A percentile compares a stretch with the other conserved stretches of the same genome.
Evolutionary conservation across 2,797 vertebrate species (phyloP).

Genomic region (Orientallactaga sibirica): DNA sequence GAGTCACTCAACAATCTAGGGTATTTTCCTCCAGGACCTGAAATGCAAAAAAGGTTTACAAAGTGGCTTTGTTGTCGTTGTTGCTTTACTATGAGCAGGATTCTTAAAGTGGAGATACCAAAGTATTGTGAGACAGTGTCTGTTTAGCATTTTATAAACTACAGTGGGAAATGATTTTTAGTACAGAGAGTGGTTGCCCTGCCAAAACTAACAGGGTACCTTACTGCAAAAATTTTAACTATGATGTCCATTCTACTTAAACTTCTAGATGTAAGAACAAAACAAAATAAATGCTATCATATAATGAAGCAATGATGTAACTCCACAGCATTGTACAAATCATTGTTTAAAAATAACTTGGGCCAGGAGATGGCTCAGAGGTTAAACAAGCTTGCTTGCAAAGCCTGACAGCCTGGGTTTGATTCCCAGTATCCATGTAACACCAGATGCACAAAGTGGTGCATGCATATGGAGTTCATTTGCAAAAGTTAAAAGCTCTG

Average conservation of each 20-base stretch:
- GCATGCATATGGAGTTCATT: too few relatives aligned
- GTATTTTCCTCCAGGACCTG: background rate
- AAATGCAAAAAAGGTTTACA: constrained; percentile 55
- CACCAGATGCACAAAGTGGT: too few relatives aligned
- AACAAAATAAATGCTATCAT: background rate
- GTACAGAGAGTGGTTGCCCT: background rate
- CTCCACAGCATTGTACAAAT: background rate
- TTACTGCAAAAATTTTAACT: constrained; percentile 57
- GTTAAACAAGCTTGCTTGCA: too few relatives aligned
- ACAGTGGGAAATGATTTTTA: constrained; percentile 59
- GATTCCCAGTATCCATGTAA: too few relatives aligned
- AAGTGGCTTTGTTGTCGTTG: constrained; percentile 9
- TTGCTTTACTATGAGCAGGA: constrained; percentile 12
- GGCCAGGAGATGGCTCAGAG: too few relatives aligned
- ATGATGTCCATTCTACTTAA: constrained; percentile 40
- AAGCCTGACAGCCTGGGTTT: too few relatives aligned
- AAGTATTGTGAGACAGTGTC: constrained; percentile 62
- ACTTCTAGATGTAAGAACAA: constrained; percentile 41
- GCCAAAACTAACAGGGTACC: constrained; percentile 21
- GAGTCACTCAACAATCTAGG: background rate
- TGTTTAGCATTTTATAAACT: constrained; percentile 62
- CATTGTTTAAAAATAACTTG: constrained; percentile 13
- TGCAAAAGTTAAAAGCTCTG: too few relatives aligned
- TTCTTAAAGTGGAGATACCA: constrained; percentile 56
- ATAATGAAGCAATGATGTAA: background rate